Conservation (phyloP, 2,888 invertebrate species). For the Trichacis sp. region DNA sequence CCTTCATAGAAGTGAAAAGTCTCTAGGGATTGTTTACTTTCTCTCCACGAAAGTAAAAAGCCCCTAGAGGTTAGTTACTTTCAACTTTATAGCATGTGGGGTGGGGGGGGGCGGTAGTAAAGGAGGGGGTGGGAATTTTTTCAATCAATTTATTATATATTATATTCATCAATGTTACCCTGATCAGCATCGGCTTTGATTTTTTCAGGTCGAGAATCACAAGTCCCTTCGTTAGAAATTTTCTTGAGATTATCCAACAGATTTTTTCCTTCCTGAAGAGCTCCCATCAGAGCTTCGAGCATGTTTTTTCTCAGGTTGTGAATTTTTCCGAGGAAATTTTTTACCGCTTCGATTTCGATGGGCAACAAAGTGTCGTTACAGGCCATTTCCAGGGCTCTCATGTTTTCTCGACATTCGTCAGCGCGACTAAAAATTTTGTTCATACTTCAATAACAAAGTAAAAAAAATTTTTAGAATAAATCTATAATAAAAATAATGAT, state of each 20-base stretch:
- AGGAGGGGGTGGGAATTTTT: no score
- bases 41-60: no score
- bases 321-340: conserved; percentile 77
- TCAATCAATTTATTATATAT: no score
- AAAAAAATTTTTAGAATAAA: no score
- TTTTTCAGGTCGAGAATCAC: conserved; percentile 80
- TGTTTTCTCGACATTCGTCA: conserved; percentile 77
- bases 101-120: no score
- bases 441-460: no score
- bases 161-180: conserved; percentile 49
- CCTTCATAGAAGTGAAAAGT: no score
- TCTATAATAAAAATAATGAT: no score
- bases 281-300: conserved; percentile 82
- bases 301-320: conserved; percentile 80
- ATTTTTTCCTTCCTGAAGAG: conserved; percentile 83
- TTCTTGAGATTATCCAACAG: conserved; percentile 81
- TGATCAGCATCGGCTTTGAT: conserved; percentile 71
- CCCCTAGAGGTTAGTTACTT: no score
- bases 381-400: conserved; percentile 77
- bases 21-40: no score
- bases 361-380: conserved; percentile 78
- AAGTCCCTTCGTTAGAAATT: conserved; percentile 79
- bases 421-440: conserved; percentile 73
- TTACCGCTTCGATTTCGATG: conserved; percentile 79
- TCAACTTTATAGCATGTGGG: no score